Conservation (phyloP, 1,140 invertebrate species). For the Copidosoma floridanum region DNA sequence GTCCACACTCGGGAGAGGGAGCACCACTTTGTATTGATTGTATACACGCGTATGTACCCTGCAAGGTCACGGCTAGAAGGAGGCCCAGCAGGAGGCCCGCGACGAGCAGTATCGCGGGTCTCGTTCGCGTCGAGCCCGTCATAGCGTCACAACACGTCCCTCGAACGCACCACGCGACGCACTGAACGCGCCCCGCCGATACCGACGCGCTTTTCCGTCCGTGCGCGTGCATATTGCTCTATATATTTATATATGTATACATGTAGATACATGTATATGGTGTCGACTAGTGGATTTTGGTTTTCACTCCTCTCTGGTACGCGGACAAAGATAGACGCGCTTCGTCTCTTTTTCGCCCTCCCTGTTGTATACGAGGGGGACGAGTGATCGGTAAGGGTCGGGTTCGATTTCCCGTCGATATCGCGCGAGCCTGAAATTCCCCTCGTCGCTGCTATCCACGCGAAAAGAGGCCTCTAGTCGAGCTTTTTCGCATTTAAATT, state of each 20-base stretch:
- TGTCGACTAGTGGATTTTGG: too few species aligned
- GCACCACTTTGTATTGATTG: too few species aligned
- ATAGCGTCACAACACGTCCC: conserved; percentile 35
- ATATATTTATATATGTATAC: neutral
- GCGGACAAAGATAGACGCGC: neutral
- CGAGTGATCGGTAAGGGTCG: too few species aligned
- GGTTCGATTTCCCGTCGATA: too few species aligned
- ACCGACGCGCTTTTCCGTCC: neutral
- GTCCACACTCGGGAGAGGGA: neutral
- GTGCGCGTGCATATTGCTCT: neutral
- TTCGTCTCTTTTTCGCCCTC: neutral
- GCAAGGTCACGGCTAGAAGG: conserved; percentile 50
- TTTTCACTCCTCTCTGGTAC: too few species aligned
- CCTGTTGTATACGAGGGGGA: neutral
- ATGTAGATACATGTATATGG: too few species aligned
- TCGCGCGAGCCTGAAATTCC: too few species aligned
- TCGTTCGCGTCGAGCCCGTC: conserved; percentile 53
- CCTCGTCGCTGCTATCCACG: too few species aligned
- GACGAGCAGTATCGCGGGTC: conserved; percentile 46
- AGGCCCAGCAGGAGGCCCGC: conserved; percentile 48
- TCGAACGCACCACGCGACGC: conserved; percentile 9
- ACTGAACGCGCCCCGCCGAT: conserved; percentile 5
- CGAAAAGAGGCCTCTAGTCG: too few species aligned
- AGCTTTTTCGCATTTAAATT: too few species aligned
- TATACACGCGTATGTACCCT: too few species aligned